Conservation (phyloP, 2,797 vertebrate genomes). For the Philypnodon macrostomus region DNA sequence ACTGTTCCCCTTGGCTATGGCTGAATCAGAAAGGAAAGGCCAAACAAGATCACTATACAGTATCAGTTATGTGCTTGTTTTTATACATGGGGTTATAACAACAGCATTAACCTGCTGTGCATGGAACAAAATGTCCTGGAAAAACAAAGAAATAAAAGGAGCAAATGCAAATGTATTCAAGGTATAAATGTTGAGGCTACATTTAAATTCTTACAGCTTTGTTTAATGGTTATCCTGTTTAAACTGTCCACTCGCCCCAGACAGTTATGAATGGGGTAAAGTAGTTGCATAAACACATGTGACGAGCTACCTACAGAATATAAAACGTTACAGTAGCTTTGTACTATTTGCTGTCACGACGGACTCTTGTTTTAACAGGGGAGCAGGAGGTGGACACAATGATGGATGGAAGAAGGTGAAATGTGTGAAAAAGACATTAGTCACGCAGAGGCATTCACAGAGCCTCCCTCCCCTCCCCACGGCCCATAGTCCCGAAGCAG, state of each 20-base stretch:
- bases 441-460: constrained; percentile 61
- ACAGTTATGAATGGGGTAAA: constrained; percentile 3
- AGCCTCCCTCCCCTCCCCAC: constrained; percentile 27
- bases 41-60: constrained; percentile 41
- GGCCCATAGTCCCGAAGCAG: constrained; percentile 13
- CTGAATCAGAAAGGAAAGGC: constrained; percentile 29
- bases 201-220: constrained; percentile 2
- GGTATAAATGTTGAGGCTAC: constrained; percentile 3
- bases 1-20: too few species aligned
- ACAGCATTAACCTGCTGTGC: constrained; percentile 10
- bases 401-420: constrained; percentile 64
- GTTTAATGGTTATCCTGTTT: constrained; percentile 7
- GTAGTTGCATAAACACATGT: not conserved
- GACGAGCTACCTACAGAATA: not conserved
- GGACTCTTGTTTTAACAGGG: constrained; percentile 42
- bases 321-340: constrained; percentile 24
- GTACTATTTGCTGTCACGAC: constrained; percentile 9
- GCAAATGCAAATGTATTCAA: constrained; percentile 17
- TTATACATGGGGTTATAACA: constrained; percentile 16
- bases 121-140: constrained; percentile 26
- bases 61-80: constrained; percentile 1
- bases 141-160: too few species aligned
- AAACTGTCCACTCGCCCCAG: not conserved
- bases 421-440: constrained; percentile 79
- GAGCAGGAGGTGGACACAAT: constrained; percentile 56